These are phyloP conservation scores for Drosophila incognita DNA, from an alignment of 2,888 invertebrate genomes.

Conservation along the genomic window DNA sequence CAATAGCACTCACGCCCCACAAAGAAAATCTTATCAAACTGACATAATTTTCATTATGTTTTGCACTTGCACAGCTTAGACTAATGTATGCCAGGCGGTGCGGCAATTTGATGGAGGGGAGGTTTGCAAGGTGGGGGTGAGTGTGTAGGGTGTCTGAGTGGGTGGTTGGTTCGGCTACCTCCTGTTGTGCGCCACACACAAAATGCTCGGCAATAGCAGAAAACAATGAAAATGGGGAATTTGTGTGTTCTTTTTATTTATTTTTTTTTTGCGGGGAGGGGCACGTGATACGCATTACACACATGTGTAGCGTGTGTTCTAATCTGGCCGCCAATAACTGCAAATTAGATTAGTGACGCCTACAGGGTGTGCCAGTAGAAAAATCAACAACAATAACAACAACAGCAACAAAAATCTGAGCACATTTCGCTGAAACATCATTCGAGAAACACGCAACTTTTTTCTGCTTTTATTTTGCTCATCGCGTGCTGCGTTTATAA, in stretches of 20 bases:
- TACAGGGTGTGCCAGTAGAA: constrained; percentile 26
- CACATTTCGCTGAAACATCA: constrained; percentile 14
- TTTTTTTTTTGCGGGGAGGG: neutral
- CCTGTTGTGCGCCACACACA: constrained; percentile 22
- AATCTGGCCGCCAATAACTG: constrained; percentile 76
- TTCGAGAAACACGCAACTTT: constrained; percentile 42
- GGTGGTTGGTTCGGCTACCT: constrained; percentile 15
- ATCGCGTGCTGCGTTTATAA: constrained; percentile 72
- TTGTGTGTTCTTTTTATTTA: neutral
- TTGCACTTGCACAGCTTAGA: constrained; percentile 72
- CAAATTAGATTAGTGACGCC: constrained; percentile 78
- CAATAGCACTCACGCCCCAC: constrained; percentile 42
- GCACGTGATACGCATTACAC: constrained; percentile 67
- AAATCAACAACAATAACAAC: constrained; percentile 1
- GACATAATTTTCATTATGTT: constrained; percentile 79
- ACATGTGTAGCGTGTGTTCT: constrained; percentile 64
- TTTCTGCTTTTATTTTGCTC: neutral
- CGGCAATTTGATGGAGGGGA: neutral
- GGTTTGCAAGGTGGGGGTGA: neutral
- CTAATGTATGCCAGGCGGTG: constrained; percentile 56
- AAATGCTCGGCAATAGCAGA: constrained; percentile 54
- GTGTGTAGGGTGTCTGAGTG: neutral
- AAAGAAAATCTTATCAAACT: constrained; percentile 73
- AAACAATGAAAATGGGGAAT: constrained; percentile 36
- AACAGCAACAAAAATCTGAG: constrained; percentile 10